A percentile compares a stretch with the other conserved stretches of the same genome.
Conservation (phyloP, 2,113 vertebrate genomes). For the Nicator chloris region DNA sequence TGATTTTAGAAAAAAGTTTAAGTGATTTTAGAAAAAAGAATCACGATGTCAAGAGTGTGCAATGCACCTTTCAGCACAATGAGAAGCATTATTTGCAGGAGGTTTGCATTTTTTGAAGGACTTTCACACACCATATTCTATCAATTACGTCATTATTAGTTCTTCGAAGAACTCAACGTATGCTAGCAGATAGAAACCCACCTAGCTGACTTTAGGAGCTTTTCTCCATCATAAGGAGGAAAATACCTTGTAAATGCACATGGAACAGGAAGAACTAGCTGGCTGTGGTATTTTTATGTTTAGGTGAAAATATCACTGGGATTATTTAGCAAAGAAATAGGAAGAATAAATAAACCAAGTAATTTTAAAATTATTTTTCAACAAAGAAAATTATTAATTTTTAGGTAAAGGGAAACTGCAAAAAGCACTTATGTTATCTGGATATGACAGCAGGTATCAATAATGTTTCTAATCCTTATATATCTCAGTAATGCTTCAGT, state of each 20-base stretch:
- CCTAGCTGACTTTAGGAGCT: not conserved
- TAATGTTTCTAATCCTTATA: not conserved
- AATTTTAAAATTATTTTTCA: not conserved
- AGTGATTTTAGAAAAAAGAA: not conserved
- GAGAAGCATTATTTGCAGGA: not conserved
- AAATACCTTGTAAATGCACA: not conserved
- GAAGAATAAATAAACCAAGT: not conserved
- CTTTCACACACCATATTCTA: not conserved
- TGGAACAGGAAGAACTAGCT: not conserved
- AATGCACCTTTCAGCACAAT: not conserved
- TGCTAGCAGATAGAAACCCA: not conserved
- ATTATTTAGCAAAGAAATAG: not conserved
- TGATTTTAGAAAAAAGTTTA: not conserved
- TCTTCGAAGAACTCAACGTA: not conserved
- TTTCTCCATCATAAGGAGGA: not conserved
- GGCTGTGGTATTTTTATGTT: not conserved
- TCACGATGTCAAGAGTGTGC: rapidly evolving
- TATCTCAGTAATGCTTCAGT: not conserved
- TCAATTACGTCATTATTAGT: not conserved
- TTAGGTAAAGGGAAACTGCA: not conserved
- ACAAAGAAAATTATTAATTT: not conserved
- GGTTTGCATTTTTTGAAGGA: not conserved
- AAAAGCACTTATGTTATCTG: not conserved
- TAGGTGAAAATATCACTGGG: not conserved
- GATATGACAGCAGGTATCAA: not conserved